A percentile compares a stretch with the other conserved stretches of the same genome.
Conservation (phyloP, 2,797 vertebrate genomes). For the Gallinago stenura region DNA sequence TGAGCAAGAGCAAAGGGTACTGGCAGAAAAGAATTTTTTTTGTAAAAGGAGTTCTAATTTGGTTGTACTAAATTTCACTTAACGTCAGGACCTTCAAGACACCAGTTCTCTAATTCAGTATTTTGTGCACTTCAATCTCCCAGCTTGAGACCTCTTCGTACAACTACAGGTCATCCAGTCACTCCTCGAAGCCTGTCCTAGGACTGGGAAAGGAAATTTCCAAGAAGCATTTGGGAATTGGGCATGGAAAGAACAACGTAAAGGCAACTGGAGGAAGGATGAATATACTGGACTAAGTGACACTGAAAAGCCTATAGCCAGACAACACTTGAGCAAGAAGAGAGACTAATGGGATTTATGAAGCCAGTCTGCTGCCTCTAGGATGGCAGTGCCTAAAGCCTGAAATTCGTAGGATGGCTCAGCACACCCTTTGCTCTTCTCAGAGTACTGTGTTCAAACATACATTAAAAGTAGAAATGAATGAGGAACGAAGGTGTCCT, state of each 20-base stretch:
- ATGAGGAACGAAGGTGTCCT: not conserved
- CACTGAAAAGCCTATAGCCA: not conserved
- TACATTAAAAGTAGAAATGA: not conserved
- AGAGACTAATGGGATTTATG: not conserved
- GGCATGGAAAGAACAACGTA: not conserved
- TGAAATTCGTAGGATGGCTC: not conserved
- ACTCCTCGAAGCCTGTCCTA: not conserved
- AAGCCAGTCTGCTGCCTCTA: not conserved
- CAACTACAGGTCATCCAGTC: not conserved
- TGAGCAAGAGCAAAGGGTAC: not conserved
- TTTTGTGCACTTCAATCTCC: not conserved
- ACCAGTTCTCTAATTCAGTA: not conserved
- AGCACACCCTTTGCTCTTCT: not conserved
- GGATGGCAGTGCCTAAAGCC: not conserved
- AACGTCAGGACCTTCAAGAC: not conserved
- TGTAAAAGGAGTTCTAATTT: not conserved
- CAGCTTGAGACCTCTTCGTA: not conserved
- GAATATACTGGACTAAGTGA: too few species aligned
- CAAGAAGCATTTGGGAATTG: not conserved
- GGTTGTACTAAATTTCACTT: not conserved
- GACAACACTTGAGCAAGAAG: not conserved
- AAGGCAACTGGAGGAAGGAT: not conserved
- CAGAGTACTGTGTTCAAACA: not conserved
- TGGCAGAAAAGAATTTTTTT: rapidly evolving
- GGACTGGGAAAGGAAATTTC: not conserved